Evolutionary conservation across 2,888 invertebrate genomes (phyloP), one percentile per base, ranked within the genome.

Genomic region (Cantharis flavilabris): DNA sequence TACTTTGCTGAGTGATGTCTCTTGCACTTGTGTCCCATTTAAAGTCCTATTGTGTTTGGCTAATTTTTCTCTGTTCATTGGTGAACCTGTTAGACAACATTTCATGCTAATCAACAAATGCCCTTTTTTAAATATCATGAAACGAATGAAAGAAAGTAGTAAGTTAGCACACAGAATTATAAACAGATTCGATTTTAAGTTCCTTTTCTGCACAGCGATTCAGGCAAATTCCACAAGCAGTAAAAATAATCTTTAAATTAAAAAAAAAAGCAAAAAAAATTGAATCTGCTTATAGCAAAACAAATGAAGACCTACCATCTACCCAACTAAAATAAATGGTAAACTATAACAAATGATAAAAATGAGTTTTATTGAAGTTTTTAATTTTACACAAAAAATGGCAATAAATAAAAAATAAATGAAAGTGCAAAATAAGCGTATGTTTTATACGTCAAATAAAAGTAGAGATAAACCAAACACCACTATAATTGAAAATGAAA

Each of bases 1-100:
- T 95, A 95, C 95, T 92, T 94, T 92, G 89, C 93, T 94, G 87
- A 95, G 91, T 84, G 94, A 93, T 81, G 95, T 94, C 90, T 95
- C 95, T 88, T 94, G 94, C 84, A 93, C 92, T 86, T 90, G 91
- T 87, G 91, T 90, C 90, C 93, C 92, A 88, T 92, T 92, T 85
- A 93, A 92, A 89, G 92, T 91, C 90, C 92, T 49, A 77, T 79
- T 89, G 89, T 94, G 93, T 89, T 94, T 94, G 88, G 93, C 94
- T 90, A 95, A 90, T 90, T 94, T 95, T 90, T 93, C 93, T 90
- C 92, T 94, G 91, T 95, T 95, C 90, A 95, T 93, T 82, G 95
- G 94, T 82, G 95, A 94, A 88, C 95, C 95, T 95, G 92, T 71
- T 80, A 71, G 90, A 88, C 88, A 84, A 86, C 86, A 84, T 85